Percentiles rank a stretch among this genome's conserved stretches.
Conservation (phyloP, 2,797 vertebrate genomes). For the Valencia hispanica region DNA sequence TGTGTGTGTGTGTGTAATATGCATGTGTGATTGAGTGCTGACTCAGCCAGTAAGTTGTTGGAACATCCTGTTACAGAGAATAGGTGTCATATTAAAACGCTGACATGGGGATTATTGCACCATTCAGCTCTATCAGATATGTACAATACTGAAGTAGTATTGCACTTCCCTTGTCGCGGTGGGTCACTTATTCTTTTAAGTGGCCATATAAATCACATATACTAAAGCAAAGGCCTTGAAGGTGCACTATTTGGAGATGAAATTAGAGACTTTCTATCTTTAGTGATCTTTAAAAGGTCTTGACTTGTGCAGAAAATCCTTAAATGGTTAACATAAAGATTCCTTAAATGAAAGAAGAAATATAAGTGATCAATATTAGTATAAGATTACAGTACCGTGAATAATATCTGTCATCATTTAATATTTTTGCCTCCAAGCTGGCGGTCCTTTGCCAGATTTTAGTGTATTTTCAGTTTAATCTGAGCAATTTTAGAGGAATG, state of each 20-base stretch:
- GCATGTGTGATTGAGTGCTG: constrained; percentile 43
- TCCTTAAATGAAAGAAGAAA: not conserved
- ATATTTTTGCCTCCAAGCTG: not conserved
- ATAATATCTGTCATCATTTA: not conserved
- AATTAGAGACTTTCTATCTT: constrained; percentile 35
- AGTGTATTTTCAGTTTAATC: not conserved
- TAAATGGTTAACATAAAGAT: not conserved
- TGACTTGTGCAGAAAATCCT: constrained; percentile 10
- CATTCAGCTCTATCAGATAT: constrained; percentile 67
- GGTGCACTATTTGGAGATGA: constrained; percentile 33
- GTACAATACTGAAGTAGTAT: constrained; percentile 52
- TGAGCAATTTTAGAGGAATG: not conserved
- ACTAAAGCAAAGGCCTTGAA: constrained; percentile 54
- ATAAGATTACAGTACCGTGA: not conserved
- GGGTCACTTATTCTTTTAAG: constrained; percentile 58
- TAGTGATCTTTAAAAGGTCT: constrained; percentile 9
- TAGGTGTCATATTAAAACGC: constrained; percentile 57
- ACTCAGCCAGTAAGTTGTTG: constrained; percentile 48
- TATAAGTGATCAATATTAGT: not conserved
- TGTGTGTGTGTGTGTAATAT: constrained; percentile 23
- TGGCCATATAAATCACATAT: constrained; percentile 55
- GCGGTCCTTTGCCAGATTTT: not conserved
- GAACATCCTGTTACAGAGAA: constrained; percentile 43
- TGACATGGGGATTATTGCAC: constrained; percentile 67
- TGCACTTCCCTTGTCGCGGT: constrained; percentile 35